These are phyloP conservation scores for Martes martes DNA, from an alignment of 2,113 vertebrate genomes.

Conservation along the genomic window DNA sequence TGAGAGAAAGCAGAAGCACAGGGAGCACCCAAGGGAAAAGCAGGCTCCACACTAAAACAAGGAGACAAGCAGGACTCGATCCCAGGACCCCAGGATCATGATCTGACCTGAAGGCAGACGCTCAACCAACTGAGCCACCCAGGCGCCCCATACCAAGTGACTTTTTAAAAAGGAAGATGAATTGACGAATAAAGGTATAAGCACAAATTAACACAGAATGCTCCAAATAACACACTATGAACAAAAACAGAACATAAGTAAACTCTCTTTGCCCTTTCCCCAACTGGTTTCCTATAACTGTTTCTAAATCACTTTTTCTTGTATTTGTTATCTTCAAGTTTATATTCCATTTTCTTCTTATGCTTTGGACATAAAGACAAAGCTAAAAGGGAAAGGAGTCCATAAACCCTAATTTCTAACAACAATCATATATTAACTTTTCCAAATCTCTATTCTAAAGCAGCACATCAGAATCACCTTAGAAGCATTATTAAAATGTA, in stretches of 20 bases:
- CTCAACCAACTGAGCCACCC: too few relatives aligned
- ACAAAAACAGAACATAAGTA: background rate
- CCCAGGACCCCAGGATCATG: too few relatives aligned
- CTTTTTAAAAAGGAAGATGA: background rate
- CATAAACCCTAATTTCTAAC: background rate
- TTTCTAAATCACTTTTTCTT: background rate
- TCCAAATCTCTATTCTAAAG: background rate
- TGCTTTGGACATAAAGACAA: background rate
- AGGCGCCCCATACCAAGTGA: background rate
- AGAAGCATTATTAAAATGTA: background rate
- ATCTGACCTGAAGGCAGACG: too few relatives aligned
- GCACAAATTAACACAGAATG: background rate
- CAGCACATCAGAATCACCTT: background rate
- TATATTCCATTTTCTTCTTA: constrained; percentile 5
- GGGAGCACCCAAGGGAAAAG: too few relatives aligned
- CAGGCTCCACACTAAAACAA: too few relatives aligned
- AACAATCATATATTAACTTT: background rate
- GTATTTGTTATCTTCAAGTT: background rate
- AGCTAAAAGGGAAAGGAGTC: background rate
- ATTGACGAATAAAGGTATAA: background rate
- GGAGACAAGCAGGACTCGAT: too few relatives aligned
- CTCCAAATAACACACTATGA: background rate
- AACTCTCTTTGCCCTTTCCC: background rate
- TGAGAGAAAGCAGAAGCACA: too few relatives aligned
- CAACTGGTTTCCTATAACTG: background rate